These are phyloP conservation scores for Genyomyrus donnyi DNA, from an alignment of 2,113 vertebrate genomes.

Conservation along the genomic window DNA sequence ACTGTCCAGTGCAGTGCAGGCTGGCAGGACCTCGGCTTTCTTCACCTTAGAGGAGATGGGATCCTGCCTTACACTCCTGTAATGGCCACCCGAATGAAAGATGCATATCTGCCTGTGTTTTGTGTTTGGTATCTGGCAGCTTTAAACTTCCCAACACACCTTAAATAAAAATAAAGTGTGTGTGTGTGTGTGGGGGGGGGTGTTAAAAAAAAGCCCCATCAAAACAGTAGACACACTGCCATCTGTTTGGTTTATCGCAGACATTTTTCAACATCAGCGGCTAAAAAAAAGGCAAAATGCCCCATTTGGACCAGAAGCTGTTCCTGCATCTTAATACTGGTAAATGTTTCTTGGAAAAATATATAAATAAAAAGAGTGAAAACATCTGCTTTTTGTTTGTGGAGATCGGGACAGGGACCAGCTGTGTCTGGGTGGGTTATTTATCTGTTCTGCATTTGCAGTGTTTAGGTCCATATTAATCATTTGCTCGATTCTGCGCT, in stretches of 20 bases:
- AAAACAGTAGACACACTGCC: not conserved
- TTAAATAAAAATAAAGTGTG: not conserved
- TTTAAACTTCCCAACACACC: not conserved
- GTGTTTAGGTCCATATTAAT: not conserved
- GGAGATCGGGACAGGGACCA: not conserved
- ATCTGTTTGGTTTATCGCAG: slow-evolving; percentile 4
- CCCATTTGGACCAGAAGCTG: not conserved
- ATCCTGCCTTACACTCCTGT: not conserved
- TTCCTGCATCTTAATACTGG: not conserved
- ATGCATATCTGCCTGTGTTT: not conserved
- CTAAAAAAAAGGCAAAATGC: not conserved
- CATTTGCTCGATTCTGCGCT: not conserved
- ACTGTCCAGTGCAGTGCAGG: not conserved
- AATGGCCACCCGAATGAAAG: not conserved
- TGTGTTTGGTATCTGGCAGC: not conserved
- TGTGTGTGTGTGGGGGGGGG: not conserved
- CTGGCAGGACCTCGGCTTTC: not conserved
- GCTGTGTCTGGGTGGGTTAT: not conserved
- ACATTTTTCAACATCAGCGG: slow-evolving; percentile 11
- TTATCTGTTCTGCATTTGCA: not conserved
- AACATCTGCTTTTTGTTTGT: not conserved
- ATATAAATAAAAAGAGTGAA: slow-evolving; percentile 7
- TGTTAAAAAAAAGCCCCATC: not conserved
- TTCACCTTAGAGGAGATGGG: not conserved
- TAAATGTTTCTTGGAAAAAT: not conserved